Percentiles rank a stretch among this genome's conserved stretches.
Evolutionary conservation across 2,113 vertebrate species (phyloP).

Genomic region (Hydropotes inermis): DNA sequence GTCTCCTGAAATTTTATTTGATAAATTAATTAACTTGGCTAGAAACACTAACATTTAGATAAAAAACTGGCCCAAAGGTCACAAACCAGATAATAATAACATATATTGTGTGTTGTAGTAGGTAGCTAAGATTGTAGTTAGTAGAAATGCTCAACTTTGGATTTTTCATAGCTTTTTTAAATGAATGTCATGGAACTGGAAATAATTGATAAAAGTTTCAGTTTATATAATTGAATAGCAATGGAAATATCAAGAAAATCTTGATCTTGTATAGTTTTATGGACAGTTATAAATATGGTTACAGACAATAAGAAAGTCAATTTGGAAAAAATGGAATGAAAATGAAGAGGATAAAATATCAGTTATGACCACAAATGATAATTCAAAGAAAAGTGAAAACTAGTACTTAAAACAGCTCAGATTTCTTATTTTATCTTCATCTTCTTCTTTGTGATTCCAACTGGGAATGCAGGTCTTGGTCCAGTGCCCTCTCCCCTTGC

Average conservation of each 20-base stretch:
- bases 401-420: background rate
- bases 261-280: background rate
- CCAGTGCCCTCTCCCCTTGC: rapidly evolving
- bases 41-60: background rate
- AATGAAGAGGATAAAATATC: background rate
- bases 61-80: background rate
- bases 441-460: background rate
- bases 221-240: background rate
- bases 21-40: background rate
- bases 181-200: background rate
- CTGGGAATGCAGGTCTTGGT: background rate
- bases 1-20: slow-evolving; percentile 14
- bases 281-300: background rate
- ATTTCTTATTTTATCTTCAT: background rate
- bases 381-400: background rate
- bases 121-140: background rate
- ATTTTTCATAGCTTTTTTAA: background rate
- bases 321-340: background rate
- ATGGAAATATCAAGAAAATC: background rate
- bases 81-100: background rate
- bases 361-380: background rate
- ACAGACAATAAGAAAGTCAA: background rate
- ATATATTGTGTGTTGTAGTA: background rate
- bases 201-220: background rate
- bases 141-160: background rate